Conservation (phyloP, 2,113 vertebrate species). For the Turnix velox region DNA sequence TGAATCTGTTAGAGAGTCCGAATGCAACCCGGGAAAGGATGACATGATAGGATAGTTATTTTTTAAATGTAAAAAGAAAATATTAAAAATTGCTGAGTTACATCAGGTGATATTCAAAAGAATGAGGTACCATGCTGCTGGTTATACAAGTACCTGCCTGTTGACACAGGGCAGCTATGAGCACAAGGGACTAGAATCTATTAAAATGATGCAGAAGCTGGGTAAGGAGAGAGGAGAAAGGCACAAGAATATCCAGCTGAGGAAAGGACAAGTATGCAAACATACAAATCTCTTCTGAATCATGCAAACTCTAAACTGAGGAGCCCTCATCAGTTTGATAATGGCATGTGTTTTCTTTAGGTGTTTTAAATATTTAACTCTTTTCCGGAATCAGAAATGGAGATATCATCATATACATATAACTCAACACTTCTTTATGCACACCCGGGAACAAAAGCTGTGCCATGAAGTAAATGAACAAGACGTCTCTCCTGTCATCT, state of each 20-base stretch:
- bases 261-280: not conserved
- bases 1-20: not conserved
- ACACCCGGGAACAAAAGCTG: not conserved
- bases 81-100: slow-evolving; percentile 4
- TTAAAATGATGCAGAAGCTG: not conserved
- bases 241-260: not conserved
- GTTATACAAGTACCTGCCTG: not conserved
- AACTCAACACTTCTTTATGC: not conserved
- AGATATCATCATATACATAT: not conserved
- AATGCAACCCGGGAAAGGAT: not conserved
- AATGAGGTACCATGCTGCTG: not conserved
- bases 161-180: not conserved
- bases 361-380: not conserved
- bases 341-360: not conserved
- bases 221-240: not conserved
- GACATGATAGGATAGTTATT: not conserved
- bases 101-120: slow-evolving; percentile 6
- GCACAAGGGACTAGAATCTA: not conserved
- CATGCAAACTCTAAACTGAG: not conserved
- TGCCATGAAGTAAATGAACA: not conserved
- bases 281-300: not conserved
- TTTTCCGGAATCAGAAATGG: not conserved
- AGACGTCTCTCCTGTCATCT: not conserved
- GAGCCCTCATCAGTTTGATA: not conserved
- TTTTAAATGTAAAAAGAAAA: slow-evolving; percentile 26